These are phyloP conservation scores for Hipparchia semele DNA, from an alignment of 2,888 invertebrate species.

Conservation along the genomic window DNA sequence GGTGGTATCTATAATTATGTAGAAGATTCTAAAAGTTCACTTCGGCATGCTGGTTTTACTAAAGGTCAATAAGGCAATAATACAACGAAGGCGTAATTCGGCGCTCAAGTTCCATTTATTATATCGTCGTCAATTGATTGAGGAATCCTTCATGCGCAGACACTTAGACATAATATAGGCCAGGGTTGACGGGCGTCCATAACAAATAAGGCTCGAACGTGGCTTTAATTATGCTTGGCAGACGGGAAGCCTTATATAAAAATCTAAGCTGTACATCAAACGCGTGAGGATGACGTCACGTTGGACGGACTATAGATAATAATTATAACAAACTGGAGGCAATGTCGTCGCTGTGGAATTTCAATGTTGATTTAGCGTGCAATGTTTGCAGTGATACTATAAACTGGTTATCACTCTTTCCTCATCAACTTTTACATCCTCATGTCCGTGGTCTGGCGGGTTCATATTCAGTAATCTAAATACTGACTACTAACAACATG, in stretches of 20 bases:
- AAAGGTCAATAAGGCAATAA: constrained; percentile 30
- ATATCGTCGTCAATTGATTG: constrained; percentile 34
- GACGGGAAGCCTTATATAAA: constrained; percentile 62
- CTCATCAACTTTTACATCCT: not conserved
- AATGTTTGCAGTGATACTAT: not conserved
- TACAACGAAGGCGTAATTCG: constrained; percentile 30
- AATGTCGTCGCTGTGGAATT: not conserved
- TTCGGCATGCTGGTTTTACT: not conserved
- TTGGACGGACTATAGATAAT: constrained; percentile 25
- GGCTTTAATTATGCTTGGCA: constrained; percentile 53
- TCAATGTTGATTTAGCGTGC: not conserved
- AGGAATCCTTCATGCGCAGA: constrained; percentile 45
- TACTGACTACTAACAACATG: no score
- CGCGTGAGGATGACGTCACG: constrained; percentile 46
- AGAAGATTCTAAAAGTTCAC: not conserved
- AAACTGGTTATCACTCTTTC: no score
- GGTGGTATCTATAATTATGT: not conserved
- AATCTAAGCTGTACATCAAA: constrained; percentile 52
- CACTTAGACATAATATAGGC: constrained; percentile 39
- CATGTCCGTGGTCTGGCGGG: not conserved
- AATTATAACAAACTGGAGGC: not conserved
- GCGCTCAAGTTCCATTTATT: constrained; percentile 24
- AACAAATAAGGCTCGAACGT: constrained; percentile 40
- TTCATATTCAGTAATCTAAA: not conserved
- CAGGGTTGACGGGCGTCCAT: constrained; percentile 40